These are phyloP conservation scores for Aphaenogaster ashmeadi DNA, from an alignment of 1,140 invertebrate genomes.

Conservation along the genomic window DNA sequence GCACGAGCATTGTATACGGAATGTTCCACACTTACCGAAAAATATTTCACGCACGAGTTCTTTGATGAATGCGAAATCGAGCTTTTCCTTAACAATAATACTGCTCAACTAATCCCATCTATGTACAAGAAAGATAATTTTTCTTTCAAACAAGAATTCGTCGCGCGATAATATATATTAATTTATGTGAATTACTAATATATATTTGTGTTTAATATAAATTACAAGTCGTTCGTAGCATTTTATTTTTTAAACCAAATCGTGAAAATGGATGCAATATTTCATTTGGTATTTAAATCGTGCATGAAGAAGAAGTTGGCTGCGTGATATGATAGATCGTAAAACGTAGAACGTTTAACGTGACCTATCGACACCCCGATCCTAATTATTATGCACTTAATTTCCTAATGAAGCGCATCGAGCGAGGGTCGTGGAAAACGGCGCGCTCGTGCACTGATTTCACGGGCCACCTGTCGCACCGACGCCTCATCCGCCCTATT, in stretches of 20 bases:
- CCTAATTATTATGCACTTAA: constrained; percentile 81
- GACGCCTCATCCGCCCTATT: constrained; percentile 78
- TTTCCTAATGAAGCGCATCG: constrained; percentile 84
- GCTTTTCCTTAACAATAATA: not conserved
- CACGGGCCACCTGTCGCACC: constrained; percentile 87
- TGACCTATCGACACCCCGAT: constrained; percentile 66
- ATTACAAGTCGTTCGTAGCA: not conserved
- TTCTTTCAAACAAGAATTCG: not conserved
- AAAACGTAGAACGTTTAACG: constrained; percentile 55
- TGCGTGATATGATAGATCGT: constrained; percentile 11
- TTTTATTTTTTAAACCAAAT: not conserved
- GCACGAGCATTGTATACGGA: constrained; percentile 48
- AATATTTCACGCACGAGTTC: constrained; percentile 44
- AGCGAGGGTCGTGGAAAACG: constrained; percentile 75
- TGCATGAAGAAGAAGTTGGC: not conserved
- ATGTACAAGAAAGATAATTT: not conserved
- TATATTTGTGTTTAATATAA: not conserved
- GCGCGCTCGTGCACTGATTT: constrained; percentile 85
- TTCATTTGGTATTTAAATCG: constrained; percentile 14
- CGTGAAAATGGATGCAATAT: not conserved
- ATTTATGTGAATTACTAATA: not conserved
- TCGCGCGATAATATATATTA: not conserved
- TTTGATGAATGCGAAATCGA: constrained; percentile 24
- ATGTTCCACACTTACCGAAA: constrained; percentile 22
- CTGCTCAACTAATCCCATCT: not conserved